phyloP scores from a whole-genome alignment of 2,888 invertebrate species.

The Nomada ferruginata region DNA sequence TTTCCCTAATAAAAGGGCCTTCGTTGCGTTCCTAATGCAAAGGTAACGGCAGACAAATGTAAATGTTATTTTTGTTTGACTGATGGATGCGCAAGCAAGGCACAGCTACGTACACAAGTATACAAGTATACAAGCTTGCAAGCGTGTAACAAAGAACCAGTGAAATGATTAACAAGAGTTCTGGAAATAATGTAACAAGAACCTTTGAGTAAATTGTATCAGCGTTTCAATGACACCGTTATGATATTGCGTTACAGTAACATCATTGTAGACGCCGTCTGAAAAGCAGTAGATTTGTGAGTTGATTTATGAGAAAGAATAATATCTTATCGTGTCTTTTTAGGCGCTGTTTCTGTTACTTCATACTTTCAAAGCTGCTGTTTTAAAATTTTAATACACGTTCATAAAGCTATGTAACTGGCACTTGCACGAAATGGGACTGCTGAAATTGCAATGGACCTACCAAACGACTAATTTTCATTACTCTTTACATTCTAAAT shows the following conservation, averaged over 20 bases:
- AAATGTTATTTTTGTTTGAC: neutral
- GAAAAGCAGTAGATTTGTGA: neutral
- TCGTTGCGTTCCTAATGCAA: too few species aligned
- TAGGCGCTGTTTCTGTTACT: neutral
- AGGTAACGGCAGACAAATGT: neutral
- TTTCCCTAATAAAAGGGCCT: too few species aligned
- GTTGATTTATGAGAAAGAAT: neutral
- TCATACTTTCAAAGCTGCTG: neutral
- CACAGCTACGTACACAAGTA: neutral
- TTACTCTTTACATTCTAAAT: neutral
- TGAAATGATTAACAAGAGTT: constrained; percentile 42
- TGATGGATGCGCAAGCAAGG: neutral
- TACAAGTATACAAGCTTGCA: neutral
- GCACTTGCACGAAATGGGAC: neutral
- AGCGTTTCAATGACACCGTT: constrained; percentile 23
- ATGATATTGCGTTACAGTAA: constrained; percentile 3
- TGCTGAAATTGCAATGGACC: neutral
- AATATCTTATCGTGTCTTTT: neutral
- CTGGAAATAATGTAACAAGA: constrained; percentile 35
- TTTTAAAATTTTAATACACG: neutral
- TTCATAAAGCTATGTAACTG: neutral
- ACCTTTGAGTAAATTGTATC: constrained; percentile 44
- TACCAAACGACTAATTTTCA: neutral
- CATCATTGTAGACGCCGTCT: neutral
- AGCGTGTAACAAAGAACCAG: constrained; percentile 12